Evolutionary conservation across 2,113 vertebrate species (phyloP).

Genomic region (Laticauda colubrina): DNA sequence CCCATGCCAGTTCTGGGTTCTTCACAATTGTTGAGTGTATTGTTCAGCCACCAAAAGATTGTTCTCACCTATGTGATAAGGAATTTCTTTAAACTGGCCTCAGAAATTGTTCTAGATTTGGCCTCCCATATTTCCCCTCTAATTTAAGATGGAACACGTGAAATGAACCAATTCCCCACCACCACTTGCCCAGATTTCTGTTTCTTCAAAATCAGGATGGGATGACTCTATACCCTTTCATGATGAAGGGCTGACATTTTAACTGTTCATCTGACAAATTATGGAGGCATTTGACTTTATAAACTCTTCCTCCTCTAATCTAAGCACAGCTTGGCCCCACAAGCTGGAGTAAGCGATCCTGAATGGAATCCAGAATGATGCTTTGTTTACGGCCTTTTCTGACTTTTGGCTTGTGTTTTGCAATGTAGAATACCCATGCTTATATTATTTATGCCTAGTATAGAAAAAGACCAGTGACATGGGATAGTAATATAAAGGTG

Average conservation of each 20-base stretch:
- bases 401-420: background rate
- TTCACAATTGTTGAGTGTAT: background rate
- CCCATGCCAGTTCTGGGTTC: background rate
- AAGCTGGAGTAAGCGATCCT: background rate
- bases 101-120: background rate
- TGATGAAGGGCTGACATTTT: background rate
- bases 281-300: background rate
- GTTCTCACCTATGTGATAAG: background rate
- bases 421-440: background rate
- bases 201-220: background rate
- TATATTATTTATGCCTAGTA: background rate
- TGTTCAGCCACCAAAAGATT: background rate
- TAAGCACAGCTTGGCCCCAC: background rate
- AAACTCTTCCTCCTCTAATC: background rate
- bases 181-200: background rate
- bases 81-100: background rate
- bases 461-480: background rate
- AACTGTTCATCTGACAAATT: background rate
- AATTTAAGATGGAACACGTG: background rate
- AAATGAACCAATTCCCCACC: background rate
- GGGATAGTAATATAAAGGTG: background rate
- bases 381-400: background rate
- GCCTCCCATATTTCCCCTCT: background rate
- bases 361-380: background rate
- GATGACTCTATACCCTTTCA: background rate